Conservation (phyloP, 2,888 invertebrate species). For the Drosophila atroscutellata region DNA sequence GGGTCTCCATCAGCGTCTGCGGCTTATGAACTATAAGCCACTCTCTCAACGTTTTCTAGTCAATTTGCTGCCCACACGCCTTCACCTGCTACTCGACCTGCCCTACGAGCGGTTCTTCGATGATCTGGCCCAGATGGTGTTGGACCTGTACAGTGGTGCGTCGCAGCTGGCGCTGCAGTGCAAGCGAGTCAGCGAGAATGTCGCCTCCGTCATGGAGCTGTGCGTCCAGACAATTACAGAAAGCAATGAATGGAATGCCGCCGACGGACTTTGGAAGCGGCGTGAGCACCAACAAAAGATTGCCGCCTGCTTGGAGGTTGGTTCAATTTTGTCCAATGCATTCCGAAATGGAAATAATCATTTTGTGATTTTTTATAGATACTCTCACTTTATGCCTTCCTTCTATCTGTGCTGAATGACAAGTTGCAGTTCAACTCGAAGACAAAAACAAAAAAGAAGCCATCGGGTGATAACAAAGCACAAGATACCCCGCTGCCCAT, state of each 20-base stretch:
- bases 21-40: slow-evolving; percentile 80
- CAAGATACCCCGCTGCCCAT: slow-evolving; percentile 61
- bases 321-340: slow-evolving; percentile 26
- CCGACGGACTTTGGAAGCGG: slow-evolving; percentile 85
- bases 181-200: slow-evolving; percentile 80
- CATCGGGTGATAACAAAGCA: slow-evolving; percentile 58
- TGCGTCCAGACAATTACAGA: slow-evolving; percentile 82
- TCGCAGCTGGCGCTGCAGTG: slow-evolving; percentile 76
- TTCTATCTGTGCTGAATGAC: slow-evolving; percentile 83
- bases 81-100: slow-evolving; percentile 82
- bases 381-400: slow-evolving; percentile 83
- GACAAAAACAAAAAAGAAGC: slow-evolving; percentile 73
- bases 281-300: slow-evolving; percentile 86
- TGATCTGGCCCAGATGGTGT: slow-evolving; percentile 82
- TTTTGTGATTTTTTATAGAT: slow-evolving; percentile 69
- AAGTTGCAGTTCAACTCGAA: slow-evolving; percentile 81
- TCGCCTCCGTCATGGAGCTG: slow-evolving; percentile 72
- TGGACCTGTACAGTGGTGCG: slow-evolving; percentile 83
- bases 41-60: slow-evolving; percentile 84
- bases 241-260: slow-evolving; percentile 83
- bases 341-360: background rate
- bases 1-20: slow-evolving; percentile 81
- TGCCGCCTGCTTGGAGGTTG: slow-evolving; percentile 88
- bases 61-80: slow-evolving; percentile 84
- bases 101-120: slow-evolving; percentile 84